Conservation (phyloP, 2,888 invertebrate species). For the Pimpla rufipes region DNA sequence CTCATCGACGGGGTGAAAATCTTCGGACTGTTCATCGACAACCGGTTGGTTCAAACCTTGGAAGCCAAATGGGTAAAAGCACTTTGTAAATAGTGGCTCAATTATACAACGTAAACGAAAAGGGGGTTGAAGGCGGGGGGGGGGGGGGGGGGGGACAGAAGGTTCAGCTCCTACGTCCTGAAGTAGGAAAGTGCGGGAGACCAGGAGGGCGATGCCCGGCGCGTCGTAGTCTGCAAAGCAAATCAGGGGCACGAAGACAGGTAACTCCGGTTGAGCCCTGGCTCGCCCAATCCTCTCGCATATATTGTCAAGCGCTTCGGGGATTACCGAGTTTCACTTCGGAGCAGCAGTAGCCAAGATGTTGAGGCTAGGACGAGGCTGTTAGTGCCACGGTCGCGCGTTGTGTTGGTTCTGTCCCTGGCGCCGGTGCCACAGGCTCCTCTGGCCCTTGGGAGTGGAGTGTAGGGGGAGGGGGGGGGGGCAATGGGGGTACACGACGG, state of each 20-base stretch:
- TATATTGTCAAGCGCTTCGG: conserved; percentile 75
- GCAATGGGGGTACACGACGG: background rate
- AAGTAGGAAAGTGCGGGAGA: background rate
- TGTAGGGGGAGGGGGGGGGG: background rate
- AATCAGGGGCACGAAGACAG: conserved; percentile 77
- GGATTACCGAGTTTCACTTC: conserved; percentile 81
- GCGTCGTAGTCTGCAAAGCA: conserved; percentile 77
- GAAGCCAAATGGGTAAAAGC: conserved; percentile 19
- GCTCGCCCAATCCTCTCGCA: conserved; percentile 63
- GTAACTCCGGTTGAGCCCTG: conserved; percentile 74
- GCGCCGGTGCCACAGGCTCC: conserved; percentile 5
- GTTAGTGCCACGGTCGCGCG: conserved; percentile 33
- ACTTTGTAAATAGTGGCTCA: conserved; percentile 50
- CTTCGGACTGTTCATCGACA: background rate
- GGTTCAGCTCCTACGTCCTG: too few species aligned
- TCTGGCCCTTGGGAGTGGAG: too few species aligned
- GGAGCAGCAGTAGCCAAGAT: conserved; percentile 77
- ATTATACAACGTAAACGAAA: conserved; percentile 42
- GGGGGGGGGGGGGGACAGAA: background rate
- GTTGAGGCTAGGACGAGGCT: conserved; percentile 57
- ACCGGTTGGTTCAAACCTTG: conserved; percentile 9
- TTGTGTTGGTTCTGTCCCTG: conserved; percentile 53
- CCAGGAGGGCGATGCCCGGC: too few species aligned
- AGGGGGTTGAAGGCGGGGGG: background rate
- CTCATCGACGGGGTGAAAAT: background rate